Base-by-base conservation (phyloP, 2,113 vertebrate species). In the Okapia johnstoni region DNA sequence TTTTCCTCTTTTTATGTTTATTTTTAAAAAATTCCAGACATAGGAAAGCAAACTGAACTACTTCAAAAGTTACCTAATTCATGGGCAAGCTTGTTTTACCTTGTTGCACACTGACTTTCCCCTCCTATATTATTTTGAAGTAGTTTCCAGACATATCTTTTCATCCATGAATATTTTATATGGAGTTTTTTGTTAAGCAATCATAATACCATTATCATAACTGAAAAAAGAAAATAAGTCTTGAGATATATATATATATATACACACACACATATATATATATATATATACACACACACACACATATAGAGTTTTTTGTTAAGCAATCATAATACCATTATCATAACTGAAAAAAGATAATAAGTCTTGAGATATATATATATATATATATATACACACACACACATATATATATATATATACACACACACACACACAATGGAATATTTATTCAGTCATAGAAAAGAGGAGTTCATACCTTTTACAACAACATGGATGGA, bases 1-100 rank as follows among this genome's bases (percentile, higher is more conserved):
- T 79, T 90, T 36, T 92, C 36, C 43, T 50, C 16, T 79, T 70
- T 80, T 81, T 58, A 93, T 36, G 93, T 55, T 88, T 50, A 50
- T 40, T 40, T 54, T 63, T 16, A 48, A 19, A 73, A 70, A 87
- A 80, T 16, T 43, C 87, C n/a, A 76, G 33, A 36, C 84, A 88
- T 43, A 79, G 6, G 25, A 73, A 96, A 54, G 81, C 48, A 40
- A 30, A 73, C 36, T 79, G 40, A 85, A 46, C 11, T 70, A 33
- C n/a, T 87, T 60, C 43, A 43, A 58, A 60, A 94, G 12, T 30
- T 87, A 83, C 23, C 46, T 86, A 58, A 52, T 48, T 52, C 70
- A 57, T 43, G 8, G 15, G 50, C 26, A 77, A 70, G 63, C 3
- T 93, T 52, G 8, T 61, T 93, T 55, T 63, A 63, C 36, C 19